Conservation (phyloP, 2,113 vertebrate species). For the Chionomys nivalis region DNA sequence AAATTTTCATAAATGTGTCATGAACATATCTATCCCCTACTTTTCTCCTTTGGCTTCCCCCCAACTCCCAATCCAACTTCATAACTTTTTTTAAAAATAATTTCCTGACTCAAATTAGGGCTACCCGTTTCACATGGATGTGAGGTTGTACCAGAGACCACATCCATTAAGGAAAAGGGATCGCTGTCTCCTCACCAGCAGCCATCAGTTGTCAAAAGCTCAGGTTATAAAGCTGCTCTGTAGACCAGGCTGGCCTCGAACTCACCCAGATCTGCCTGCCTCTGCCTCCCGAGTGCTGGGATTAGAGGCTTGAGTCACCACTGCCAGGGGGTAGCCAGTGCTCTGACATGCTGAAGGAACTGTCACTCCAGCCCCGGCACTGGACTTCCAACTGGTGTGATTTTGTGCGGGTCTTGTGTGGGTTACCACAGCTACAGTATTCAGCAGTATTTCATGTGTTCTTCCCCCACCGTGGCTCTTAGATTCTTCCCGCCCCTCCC, state of each 20-base stretch:
- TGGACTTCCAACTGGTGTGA: not conserved
- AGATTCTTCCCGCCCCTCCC: not conserved
- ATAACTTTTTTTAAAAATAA: not conserved
- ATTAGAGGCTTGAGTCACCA: not conserved
- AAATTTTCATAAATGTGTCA: not conserved
- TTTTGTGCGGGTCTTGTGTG: not conserved
- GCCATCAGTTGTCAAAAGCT: not conserved
- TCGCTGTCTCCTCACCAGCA: not conserved
- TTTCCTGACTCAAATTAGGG: not conserved
- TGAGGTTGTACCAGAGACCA: not conserved
- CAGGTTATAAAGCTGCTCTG: not conserved
- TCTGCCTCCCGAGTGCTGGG: not conserved
- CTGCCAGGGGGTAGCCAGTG: not conserved
- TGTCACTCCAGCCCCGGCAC: not conserved
- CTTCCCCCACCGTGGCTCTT: not conserved
- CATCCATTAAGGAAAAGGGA: not conserved
- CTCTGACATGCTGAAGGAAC: not conserved
- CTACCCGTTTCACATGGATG: not conserved
- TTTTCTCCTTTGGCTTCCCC: not conserved
- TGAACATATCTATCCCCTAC: not conserved
- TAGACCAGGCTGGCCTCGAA: not conserved
- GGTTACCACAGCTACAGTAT: too few relatives aligned
- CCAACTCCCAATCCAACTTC: not conserved
- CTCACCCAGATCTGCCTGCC: not conserved
- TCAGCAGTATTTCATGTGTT: not conserved